These are phyloP conservation scores for Chorisops tibialis DNA, from an alignment of 2,888 invertebrate species.

Conservation along the genomic window DNA sequence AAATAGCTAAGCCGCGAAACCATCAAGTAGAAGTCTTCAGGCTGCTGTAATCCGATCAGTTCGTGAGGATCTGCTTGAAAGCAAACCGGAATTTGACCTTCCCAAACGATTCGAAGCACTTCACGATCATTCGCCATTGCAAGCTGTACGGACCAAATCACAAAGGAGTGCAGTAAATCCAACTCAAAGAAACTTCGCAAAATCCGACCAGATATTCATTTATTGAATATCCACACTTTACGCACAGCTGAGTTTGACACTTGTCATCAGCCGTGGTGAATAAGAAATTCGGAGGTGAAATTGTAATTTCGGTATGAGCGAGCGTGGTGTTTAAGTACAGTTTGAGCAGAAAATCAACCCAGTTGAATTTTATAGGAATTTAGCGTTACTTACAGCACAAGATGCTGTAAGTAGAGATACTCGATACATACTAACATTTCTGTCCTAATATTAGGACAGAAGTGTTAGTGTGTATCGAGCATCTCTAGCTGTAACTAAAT, in stretches of 20 bases:
- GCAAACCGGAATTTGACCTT: constrained; percentile 89
- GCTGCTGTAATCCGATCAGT: constrained; percentile 81
- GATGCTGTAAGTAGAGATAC: too few species aligned
- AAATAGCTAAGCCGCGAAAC: constrained; percentile 91
- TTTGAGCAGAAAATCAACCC: too few species aligned
- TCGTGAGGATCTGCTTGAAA: constrained; percentile 87
- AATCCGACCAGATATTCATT: not conserved
- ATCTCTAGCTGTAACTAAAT: too few species aligned
- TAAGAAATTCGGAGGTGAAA: too few species aligned
- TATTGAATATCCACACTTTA: not conserved
- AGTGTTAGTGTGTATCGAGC: too few species aligned
- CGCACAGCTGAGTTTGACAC: constrained; percentile 27
- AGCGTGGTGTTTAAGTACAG: too few species aligned
- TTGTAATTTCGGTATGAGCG: too few species aligned
- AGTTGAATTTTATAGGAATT: too few species aligned
- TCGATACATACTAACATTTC: too few species aligned
- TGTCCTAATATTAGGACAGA: too few species aligned
- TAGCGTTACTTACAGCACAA: too few species aligned
- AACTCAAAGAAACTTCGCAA: not conserved
- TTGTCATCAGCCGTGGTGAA: too few species aligned
- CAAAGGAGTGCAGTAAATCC: not conserved
- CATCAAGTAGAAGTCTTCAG: constrained; percentile 93
- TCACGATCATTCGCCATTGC: constrained; percentile 92
- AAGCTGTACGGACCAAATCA: not conserved
- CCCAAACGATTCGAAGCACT: constrained; percentile 92